A percentile compares a stretch with the other conserved stretches of the same genome.
These are phyloP conservation scores for Echeneis naucrates DNA, from an alignment of 2,797 vertebrate genomes.

Conservation along the genomic window DNA sequence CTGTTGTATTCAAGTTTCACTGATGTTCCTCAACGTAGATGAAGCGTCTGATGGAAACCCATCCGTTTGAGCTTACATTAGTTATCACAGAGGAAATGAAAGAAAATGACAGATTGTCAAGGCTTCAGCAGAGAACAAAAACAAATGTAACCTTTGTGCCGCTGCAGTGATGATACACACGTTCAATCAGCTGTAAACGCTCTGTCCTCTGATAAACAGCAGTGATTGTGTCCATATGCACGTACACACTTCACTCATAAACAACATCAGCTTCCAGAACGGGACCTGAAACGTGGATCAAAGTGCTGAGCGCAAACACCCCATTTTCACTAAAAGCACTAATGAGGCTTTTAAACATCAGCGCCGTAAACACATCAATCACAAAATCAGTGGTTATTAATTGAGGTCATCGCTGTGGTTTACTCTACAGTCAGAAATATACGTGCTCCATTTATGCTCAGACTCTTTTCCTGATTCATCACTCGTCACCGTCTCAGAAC, in stretches of 20 bases:
- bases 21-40: too few relatives aligned
- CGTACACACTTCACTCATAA: constrained; percentile 35
- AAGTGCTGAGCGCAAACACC: constrained; percentile 36
- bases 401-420: constrained; percentile 35
- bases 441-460: constrained; percentile 20
- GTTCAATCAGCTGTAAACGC: constrained; percentile 44
- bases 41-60: too few relatives aligned
- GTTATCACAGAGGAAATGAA: not conserved
- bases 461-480: constrained; percentile 51
- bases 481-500: constrained; percentile 46
- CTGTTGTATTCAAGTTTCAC: too few relatives aligned
- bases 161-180: constrained; percentile 28
- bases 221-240: constrained; percentile 54
- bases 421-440: constrained; percentile 40
- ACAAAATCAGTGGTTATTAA: constrained; percentile 53
- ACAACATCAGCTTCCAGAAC: constrained; percentile 32
- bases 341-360: constrained; percentile 59
- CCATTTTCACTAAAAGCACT: constrained; percentile 45
- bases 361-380: constrained; percentile 71
- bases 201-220: constrained; percentile 34
- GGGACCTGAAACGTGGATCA: constrained; percentile 52
- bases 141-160: constrained; percentile 40
- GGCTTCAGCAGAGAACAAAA: constrained; percentile 4
- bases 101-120: too few relatives aligned
- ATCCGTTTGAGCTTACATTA: constrained; percentile 6